Evolutionary conservation across 2,888 invertebrate species (phyloP), one percentile per base, ranked within the genome.

Genomic region (Muscina levida): DNA sequence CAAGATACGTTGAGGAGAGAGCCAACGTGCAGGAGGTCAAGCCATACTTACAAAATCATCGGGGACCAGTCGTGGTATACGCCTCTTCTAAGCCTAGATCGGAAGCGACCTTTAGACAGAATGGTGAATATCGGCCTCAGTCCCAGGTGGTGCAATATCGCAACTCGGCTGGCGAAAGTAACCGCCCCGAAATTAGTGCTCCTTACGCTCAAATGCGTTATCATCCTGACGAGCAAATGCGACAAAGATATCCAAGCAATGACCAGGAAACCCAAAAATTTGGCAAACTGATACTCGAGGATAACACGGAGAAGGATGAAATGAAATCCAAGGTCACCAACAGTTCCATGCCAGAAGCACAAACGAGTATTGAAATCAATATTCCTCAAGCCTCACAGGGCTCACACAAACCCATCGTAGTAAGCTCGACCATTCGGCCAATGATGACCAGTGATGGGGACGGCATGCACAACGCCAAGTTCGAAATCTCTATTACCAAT

Each of bases 201-300:
- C 87, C 89, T 1, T 88, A 88, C 67, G 86, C 88, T 0, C 85
- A 86, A 37, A 88, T 88, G 89, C 84, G 88, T 2, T 85, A 84
- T 68, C 79, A 84, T 67, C 85, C 86, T 1, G 83, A 85, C 3
- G 82, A 83, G 11, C 79, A 51, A 4, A 13, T 19, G 26, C 56
- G 42, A 19, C 8, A 11, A 39, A 62, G 46, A 10, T 53, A 59
- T 22, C 10, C 68, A 1, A 46, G 15, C 17, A 13, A 46, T n/a
- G 44, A 66, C 19, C 8, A 78, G 79, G 46, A 76, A 62, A 65
- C 48, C 48, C 4, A 11, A 26, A 79, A 72, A 83, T 17, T 75
- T 70, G 57, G 76, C 10, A 62, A 65, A 26, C 44, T 48, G 13
- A 11, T 66, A 8, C 24, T 67, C 65, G 57, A 73, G 65, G 31